Percentiles rank a stretch among this genome's conserved stretches.
Evolutionary conservation across 2,797 vertebrate species (phyloP).

Genomic region (Pachyuromys duprasi): DNA sequence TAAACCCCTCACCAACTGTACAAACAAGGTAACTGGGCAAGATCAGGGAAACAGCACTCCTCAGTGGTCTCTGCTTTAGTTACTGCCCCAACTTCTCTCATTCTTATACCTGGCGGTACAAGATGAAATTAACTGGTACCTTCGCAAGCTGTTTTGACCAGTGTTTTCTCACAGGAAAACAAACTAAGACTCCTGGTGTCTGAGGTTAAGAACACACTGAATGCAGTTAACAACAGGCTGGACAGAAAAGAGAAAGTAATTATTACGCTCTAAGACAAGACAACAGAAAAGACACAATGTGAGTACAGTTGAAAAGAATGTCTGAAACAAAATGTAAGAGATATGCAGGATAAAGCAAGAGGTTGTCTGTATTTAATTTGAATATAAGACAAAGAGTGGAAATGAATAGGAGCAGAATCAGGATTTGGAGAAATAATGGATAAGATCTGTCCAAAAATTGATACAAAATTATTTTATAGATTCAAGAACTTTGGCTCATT

Average conservation of each 20-base stretch:
- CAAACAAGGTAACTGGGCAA: background rate
- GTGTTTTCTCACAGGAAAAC: background rate
- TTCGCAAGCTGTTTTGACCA: background rate
- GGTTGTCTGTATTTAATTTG: background rate
- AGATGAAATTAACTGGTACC: background rate
- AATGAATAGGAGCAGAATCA: background rate
- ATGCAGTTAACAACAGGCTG: background rate
- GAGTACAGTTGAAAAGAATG: background rate
- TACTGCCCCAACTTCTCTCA: background rate
- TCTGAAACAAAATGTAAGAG: background rate
- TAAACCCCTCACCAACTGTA: background rate
- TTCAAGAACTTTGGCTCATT: conserved; percentile 27
- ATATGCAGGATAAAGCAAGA: conserved; percentile 1
- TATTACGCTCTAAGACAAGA: background rate
- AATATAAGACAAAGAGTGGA: background rate
- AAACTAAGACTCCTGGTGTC: background rate
- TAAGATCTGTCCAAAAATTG: background rate
- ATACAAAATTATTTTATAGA: background rate
- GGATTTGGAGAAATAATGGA: conserved; percentile 36
- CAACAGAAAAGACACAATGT: conserved; percentile 9
- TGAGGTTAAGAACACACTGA: conserved; percentile 4
- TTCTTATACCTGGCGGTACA: background rate
- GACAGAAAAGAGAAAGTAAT: background rate
- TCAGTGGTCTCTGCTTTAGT: background rate
- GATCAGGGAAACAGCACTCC: background rate